Percentiles rank a stretch among this genome's conserved stretches.
Evolutionary conservation across 2,797 vertebrate genomes (phyloP).

Genomic region (Propithecus deckenii): DNA sequence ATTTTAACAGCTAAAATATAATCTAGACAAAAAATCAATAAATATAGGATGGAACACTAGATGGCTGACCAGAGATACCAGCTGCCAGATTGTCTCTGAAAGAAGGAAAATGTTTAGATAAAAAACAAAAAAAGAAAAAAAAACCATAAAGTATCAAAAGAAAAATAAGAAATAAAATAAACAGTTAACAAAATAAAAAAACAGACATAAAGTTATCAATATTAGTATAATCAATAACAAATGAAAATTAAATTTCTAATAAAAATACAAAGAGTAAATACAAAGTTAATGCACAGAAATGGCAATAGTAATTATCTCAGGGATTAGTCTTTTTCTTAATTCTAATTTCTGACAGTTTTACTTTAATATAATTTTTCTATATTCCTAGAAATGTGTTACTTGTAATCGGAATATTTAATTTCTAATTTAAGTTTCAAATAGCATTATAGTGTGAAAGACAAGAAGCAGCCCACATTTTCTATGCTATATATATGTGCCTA

Average conservation of each 20-base stretch:
- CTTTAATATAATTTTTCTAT: not conserved
- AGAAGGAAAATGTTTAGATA: not conserved
- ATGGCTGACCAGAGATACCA: not conserved
- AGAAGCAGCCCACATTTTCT: not conserved
- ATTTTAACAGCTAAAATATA: not conserved
- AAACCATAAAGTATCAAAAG: not conserved
- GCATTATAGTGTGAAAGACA: not conserved
- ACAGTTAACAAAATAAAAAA: not conserved
- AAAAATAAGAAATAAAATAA: not conserved
- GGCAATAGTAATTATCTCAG: not conserved
- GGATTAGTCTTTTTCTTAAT: not conserved
- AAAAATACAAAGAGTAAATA: not conserved
- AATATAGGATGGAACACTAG: not conserved
- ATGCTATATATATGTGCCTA: rapidly evolving
- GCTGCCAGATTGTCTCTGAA: not conserved
- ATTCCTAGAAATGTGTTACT: not conserved
- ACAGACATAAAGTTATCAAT: not conserved
- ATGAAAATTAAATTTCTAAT: not conserved
- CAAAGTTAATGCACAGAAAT: not conserved
- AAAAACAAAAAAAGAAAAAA: not conserved
- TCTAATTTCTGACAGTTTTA: not conserved
- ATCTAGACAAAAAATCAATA: not conserved
- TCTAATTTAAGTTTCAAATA: not conserved
- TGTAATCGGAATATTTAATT: not conserved
- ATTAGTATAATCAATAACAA: not conserved